These are phyloP conservation scores for Centroberyx gerrardi DNA, from an alignment of 2,797 vertebrate species.

Conservation along the genomic window DNA sequence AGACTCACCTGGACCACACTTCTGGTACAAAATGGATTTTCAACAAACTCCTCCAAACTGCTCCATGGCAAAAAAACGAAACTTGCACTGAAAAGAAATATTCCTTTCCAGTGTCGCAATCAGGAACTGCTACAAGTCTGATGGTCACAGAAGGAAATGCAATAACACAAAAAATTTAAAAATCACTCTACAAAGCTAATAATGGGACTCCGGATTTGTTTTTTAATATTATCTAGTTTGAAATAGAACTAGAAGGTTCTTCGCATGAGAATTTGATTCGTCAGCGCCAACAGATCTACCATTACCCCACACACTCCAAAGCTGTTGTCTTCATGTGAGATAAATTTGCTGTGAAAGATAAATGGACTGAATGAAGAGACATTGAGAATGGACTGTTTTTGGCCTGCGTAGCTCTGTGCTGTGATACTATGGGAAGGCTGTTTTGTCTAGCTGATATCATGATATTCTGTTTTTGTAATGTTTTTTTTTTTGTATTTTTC, in stretches of 20 bases:
- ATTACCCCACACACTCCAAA: constrained; percentile 28
- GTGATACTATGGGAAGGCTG: constrained; percentile 50
- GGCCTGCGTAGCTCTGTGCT: constrained; percentile 50
- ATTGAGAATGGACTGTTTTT: constrained; percentile 36
- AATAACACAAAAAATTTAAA: constrained; percentile 17
- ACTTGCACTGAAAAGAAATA: constrained; percentile 77
- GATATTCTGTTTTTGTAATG: constrained; percentile 58
- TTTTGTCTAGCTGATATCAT: constrained; percentile 51
- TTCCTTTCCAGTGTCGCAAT: constrained; percentile 44
- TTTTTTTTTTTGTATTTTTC: constrained; percentile 44
- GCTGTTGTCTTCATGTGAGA: constrained; percentile 44
- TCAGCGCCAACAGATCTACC: constrained; percentile 33
- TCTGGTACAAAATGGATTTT: constrained; percentile 25
- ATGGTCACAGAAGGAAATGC: constrained; percentile 30
- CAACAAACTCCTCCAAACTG: constrained; percentile 20
- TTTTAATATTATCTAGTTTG: constrained; percentile 26
- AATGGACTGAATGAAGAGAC: constrained; percentile 66
- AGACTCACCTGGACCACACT: constrained; percentile 27
- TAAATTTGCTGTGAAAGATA: constrained; percentile 81
- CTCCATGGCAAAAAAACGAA: constrained; percentile 35
- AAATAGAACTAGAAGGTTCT: constrained; percentile 19
- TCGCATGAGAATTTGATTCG: constrained; percentile 32
- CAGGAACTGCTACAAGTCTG: constrained; percentile 29
- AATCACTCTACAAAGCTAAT: constrained; percentile 3
- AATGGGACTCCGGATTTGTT: constrained; percentile 22